Evolutionary conservation across 2,797 vertebrate species (phyloP).

Genomic region (Cyprinella venusta): DNA sequence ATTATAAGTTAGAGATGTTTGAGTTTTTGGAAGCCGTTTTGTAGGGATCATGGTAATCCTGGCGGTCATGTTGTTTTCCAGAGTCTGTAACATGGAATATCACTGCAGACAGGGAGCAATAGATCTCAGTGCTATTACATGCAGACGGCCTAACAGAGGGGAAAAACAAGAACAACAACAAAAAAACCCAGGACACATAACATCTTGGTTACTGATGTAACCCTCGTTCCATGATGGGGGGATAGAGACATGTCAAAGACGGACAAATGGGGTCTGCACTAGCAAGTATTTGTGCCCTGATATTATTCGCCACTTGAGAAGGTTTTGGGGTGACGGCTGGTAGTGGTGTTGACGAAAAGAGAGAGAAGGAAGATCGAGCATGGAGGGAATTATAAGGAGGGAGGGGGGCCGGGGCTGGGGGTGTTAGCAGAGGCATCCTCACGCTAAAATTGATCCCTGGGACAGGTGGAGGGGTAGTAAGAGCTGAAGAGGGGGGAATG

Average conservation of each 20-base stretch:
- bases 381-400: no score
- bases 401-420: no score
- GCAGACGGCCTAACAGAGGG: not conserved
- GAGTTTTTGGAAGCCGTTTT: slow-evolving; percentile 51
- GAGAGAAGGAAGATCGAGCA: no score
- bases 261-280: no score
- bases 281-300: no score
- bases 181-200: not conserved
- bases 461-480: no score
- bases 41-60: slow-evolving; percentile 30
- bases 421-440: no score
- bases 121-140: not conserved
- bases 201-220: not conserved
- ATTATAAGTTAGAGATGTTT: slow-evolving; percentile 56
- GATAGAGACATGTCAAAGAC: not conserved
- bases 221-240: not conserved
- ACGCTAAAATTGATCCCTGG: no score
- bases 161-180: not conserved
- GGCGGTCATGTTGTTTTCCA: slow-evolving; percentile 39
- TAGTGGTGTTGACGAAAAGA: no score
- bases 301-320: no score
- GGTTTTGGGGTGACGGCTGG: no score
- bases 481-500: no score
- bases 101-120: slow-evolving; percentile 1
- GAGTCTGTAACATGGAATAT: slow-evolving; percentile 33